A percentile compares a stretch with the other conserved stretches of the same genome.
These are phyloP conservation scores for Parnassius apollo DNA, from an alignment of 2,888 invertebrate genomes.

Conservation along the genomic window DNA sequence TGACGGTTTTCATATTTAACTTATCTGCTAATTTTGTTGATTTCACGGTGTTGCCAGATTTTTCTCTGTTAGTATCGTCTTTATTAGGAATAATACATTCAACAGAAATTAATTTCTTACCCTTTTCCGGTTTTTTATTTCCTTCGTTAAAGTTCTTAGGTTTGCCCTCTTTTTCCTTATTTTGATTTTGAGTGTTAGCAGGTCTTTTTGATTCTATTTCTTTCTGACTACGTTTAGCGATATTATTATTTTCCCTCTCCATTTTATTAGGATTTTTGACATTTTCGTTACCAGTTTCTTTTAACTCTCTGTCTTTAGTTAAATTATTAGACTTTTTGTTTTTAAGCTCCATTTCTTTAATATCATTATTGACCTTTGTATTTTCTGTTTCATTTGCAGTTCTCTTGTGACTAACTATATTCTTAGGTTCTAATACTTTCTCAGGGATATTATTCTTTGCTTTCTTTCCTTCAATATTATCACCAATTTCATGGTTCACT, in stretches of 20 bases:
- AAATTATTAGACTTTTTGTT: too few species aligned
- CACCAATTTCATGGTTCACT: not conserved
- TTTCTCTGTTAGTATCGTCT: not conserved
- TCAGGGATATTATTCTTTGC: not conserved
- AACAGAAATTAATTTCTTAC: not conserved
- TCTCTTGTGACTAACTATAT: not conserved
- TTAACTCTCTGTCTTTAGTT: not conserved
- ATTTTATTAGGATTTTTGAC: too few species aligned
- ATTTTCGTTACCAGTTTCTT: not conserved
- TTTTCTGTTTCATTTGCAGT: too few species aligned
- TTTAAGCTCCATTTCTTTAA: not conserved
- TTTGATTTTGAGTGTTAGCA: not conserved
- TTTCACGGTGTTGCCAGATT: not conserved
- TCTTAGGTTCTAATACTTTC: not conserved
- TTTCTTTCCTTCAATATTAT: not conserved
- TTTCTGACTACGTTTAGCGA: not conserved
- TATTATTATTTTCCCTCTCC: not conserved
- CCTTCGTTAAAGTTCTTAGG: not conserved
- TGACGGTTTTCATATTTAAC: not conserved
- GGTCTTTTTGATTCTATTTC: not conserved
- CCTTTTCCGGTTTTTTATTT: not conserved
- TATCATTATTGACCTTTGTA: not conserved
- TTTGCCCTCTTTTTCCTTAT: not conserved
- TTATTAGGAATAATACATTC: not conserved
- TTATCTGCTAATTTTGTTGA: not conserved